Evolutionary conservation across 2,113 vertebrate species (phyloP).

Genomic region (Myrmecophaga tridactyla): DNA sequence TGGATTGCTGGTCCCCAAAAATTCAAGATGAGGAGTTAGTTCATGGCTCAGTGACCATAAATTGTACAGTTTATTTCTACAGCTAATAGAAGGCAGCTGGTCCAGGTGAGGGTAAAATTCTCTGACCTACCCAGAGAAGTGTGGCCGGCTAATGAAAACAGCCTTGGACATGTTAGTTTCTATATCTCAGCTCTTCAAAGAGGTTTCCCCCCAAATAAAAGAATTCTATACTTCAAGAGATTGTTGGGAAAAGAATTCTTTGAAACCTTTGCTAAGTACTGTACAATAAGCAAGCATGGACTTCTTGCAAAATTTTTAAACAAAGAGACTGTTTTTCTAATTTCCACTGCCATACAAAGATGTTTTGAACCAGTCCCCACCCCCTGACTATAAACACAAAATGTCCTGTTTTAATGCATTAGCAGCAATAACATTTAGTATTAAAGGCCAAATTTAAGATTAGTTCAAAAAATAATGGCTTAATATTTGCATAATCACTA

Average conservation of each 20-base stretch:
- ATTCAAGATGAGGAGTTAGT: background rate
- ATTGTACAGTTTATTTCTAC: background rate
- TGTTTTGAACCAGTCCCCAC: background rate
- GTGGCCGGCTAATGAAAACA: conserved; percentile 12
- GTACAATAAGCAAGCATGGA: background rate
- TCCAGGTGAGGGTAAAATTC: background rate
- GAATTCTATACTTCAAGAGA: background rate
- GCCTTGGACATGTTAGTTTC: background rate
- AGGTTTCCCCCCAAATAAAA: conserved; percentile 22
- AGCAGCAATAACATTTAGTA: background rate
- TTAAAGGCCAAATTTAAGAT: background rate
- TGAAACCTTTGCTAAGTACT: conserved; percentile 1
- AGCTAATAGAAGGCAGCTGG: conserved; percentile 20
- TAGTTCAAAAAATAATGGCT: background rate
- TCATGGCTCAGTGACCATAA: background rate
- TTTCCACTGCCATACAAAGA: background rate
- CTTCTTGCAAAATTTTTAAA: background rate
- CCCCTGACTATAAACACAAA: background rate
- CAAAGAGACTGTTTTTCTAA: background rate
- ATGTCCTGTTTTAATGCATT: conserved; percentile 1
- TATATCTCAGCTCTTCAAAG: background rate
- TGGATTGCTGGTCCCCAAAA: background rate
- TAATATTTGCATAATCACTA: conserved; percentile 4
- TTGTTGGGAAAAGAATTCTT: background rate
- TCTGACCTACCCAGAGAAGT: conserved; percentile 42